A percentile compares a stretch with the other conserved stretches of the same genome.
phyloP scores from a whole-genome alignment of 2,888 invertebrate species.

The Lithophane socia region DNA sequence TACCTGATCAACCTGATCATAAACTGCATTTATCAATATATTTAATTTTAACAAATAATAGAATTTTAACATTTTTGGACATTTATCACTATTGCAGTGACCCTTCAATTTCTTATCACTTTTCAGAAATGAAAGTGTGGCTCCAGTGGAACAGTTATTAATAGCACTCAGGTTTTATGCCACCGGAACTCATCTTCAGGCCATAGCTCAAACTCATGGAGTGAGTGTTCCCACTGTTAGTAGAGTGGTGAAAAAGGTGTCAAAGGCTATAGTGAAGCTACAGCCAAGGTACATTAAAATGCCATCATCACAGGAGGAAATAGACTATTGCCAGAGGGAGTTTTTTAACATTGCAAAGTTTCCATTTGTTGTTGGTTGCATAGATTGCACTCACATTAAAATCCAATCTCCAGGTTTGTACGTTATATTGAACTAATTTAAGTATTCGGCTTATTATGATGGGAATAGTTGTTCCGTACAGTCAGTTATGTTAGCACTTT shows the following conservation, averaged over 20 bases:
- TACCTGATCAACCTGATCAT: too few relatives aligned
- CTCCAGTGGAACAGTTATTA: constrained; percentile 42
- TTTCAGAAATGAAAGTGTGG: constrained; percentile 32
- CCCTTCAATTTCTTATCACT: background rate
- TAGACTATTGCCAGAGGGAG: constrained; percentile 20
- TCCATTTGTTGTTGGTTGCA: constrained; percentile 31
- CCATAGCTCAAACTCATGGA: constrained; percentile 30
- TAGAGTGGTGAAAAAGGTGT: constrained; percentile 43
- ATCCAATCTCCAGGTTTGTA: constrained; percentile 28
- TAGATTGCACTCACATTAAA: constrained; percentile 32
- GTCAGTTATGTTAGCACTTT: background rate
- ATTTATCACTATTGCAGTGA: too few relatives aligned
- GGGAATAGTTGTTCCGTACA: background rate
- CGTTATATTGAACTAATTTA: background rate
- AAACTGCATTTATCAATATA: too few relatives aligned
- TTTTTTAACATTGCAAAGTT: constrained; percentile 41
- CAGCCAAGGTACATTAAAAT: constrained; percentile 16
- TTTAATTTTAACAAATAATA: too few relatives aligned
- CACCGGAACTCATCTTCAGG: constrained; percentile 41
- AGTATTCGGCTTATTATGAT: background rate
- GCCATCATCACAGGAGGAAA: constrained; percentile 24
- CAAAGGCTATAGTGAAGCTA: constrained; percentile 32
- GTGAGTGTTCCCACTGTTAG: constrained; percentile 42
- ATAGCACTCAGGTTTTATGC: constrained; percentile 47
- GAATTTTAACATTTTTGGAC: too few relatives aligned